Percentiles rank a stretch among this genome's conserved stretches.
phyloP scores from a whole-genome alignment of 2,888 invertebrate genomes.

The Blomia tropicalis region DNA sequence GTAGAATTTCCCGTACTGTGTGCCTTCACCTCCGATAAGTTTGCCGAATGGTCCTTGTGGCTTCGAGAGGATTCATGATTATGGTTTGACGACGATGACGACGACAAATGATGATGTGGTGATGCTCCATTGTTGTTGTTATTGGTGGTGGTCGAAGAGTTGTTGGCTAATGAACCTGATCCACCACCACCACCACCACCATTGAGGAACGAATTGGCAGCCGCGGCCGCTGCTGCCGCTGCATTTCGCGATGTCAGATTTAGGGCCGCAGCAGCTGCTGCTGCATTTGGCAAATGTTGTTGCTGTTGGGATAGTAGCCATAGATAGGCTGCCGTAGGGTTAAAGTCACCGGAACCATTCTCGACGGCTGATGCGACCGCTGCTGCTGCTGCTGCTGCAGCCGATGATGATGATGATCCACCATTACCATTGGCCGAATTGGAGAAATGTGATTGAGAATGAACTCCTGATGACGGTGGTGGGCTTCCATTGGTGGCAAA shows the following conservation, averaged over 20 bases:
- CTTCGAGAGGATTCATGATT: too few species aligned
- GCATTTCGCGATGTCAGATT: constrained; percentile 7
- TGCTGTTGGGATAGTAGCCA: constrained; percentile 26
- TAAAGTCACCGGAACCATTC: constrained; percentile 22
- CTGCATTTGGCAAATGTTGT: constrained; percentile 22
- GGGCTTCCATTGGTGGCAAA: background rate
- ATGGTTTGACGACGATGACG: too few species aligned
- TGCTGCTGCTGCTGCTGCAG: background rate
- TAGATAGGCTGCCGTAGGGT: constrained; percentile 26
- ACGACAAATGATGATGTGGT: too few species aligned
- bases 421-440: background rate
- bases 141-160: background rate
- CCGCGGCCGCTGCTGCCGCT: background rate
- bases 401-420: background rate
- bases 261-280: constrained; percentile 20
- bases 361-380: background rate
- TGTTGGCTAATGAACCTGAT: background rate
- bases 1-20: background rate
- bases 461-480: background rate
- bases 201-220: background rate
- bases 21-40: background rate
- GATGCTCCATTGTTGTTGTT: constrained; percentile 3
- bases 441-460: background rate
- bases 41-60: too few species aligned
- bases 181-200: background rate